phyloP scores from a whole-genome alignment of 2,113 vertebrate species.

The Strix aluco region DNA sequence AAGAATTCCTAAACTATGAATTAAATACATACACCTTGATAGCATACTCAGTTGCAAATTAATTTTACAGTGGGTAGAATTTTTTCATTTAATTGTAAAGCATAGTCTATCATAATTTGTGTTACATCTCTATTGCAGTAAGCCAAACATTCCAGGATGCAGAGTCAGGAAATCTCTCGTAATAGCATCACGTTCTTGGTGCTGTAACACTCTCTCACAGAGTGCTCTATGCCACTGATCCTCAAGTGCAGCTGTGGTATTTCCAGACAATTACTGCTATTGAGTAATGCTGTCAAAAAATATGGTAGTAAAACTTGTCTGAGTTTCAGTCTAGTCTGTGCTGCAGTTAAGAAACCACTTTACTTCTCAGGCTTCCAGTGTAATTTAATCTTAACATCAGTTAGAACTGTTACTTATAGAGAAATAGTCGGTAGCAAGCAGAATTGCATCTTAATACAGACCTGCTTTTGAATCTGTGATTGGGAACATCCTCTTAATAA shows the following conservation, averaged over 20 bases:
- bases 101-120: not conserved
- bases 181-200: not conserved
- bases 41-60: not conserved
- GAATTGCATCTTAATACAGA: not conserved
- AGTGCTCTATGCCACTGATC: not conserved
- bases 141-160: not conserved
- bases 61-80: not conserved
- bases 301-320: not conserved
- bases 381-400: not conserved
- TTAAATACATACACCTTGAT: not conserved
- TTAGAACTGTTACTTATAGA: not conserved
- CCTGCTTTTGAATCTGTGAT: not conserved
- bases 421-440: not conserved
- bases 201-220: not conserved
- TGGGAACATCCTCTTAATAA: not conserved
- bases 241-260: not conserved
- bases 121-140: not conserved
- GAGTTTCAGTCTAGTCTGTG: not conserved
- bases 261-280: not conserved
- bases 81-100: not conserved
- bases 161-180: not conserved
- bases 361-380: not conserved
- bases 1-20: not conserved
- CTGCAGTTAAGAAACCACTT: not conserved
- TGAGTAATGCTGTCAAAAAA: not conserved